Evolutionary conservation across 23 tunicate species (phyloP).

Genomic region (Botrylloides violaceus): DNA sequence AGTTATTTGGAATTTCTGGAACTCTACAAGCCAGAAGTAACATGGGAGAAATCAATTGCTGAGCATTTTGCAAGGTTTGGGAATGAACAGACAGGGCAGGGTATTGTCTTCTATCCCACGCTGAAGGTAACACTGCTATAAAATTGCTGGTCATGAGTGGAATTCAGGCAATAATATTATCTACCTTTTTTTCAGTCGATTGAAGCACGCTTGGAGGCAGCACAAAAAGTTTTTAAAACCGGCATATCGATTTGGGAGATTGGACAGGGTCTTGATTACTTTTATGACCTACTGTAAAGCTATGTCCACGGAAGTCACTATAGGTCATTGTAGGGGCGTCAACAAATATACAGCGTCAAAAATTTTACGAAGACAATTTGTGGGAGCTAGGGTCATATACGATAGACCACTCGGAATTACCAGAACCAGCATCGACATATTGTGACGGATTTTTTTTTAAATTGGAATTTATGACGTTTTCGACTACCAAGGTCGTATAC

Average conservation of each 20-base stretch:
- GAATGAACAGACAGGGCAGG: slow-evolving; percentile 4
- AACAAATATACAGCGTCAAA: too few species aligned
- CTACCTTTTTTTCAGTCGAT: slow-evolving; percentile 41
- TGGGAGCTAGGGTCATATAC: too few species aligned
- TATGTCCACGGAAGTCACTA: too few species aligned
- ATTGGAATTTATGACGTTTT: too few species aligned
- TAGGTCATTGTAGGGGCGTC: too few species aligned
- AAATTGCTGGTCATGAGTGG: background rate
- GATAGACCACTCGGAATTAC: too few species aligned
- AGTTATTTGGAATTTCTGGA: slow-evolving; percentile 57
- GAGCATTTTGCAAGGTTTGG: slow-evolving; percentile 51
- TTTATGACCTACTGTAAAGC: slow-evolving; percentile 72
- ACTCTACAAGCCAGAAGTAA: slow-evolving; percentile 16
- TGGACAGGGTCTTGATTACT: slow-evolving; percentile 98
- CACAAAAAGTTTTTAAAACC: slow-evolving; percentile 50
- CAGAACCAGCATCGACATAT: too few species aligned
- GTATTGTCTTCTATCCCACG: slow-evolving; percentile 52
- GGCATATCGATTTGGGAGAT: slow-evolving; percentile 98
- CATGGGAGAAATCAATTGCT: slow-evolving; percentile 38
- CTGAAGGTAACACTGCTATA: slow-evolving; percentile 29
- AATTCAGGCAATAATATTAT: background rate
- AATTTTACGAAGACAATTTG: too few species aligned
- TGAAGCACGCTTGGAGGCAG: slow-evolving; percentile 49
- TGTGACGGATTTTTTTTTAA: too few species aligned
- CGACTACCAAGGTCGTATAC: too few species aligned